Base-by-base conservation (phyloP, 2,797 vertebrate genomes). In the Aeoliscus strigatus region DNA sequence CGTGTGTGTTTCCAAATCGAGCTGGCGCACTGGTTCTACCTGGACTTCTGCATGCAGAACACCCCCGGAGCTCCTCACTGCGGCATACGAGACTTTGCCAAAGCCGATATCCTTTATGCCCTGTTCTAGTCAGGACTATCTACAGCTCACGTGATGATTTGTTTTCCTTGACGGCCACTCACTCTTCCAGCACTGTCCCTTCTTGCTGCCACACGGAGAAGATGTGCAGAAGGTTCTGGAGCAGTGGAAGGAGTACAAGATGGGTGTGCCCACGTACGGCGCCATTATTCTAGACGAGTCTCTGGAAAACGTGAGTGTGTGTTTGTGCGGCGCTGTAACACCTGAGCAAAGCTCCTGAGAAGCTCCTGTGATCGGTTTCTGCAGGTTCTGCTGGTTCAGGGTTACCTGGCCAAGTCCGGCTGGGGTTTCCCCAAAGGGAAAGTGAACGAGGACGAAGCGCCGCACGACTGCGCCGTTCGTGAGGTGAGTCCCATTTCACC, bases 41-140 rank as follows among this genome's bases (percentile, higher is more conserved):
- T 99, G 89, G 96, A 99, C 88, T 99, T 99, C 90, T 95, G 91
- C 80, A 89, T 96, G 90, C 92, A 94, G 71, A 97, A 96, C 87
- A 89, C 91, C 78, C 88, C 94, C 80, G 94, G 93, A 86, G 86
- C 95, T 77, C 96, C 96, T 87, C 93, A 94, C 88, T 97, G 94
- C 83, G 95, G 96, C 72, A 97, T 99, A 87, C 90, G 94, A 83
- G 96, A 99, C 73, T 99, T 99, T 23, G 96, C 96, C 80, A 97
- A 96, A 89, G 94, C 94, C 77, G 94, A 98, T 98, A 98, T 98
- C 95, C 92, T 96, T n/a, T n/a, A n/a, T n/a, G n/a, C n/a, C n/a
- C n/a, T n/a, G n/a, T n/a, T n/a, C n/a, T n/a, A n/a, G n/a, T n/a
- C n/a, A n/a, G n/a, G n/a, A n/a, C n/a, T n/a, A n/a, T n/a, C n/a